Evolutionary conservation across 2,113 vertebrate genomes (phyloP), one percentile per base, ranked within the genome.

Genomic region (Raja brachyura): DNA sequence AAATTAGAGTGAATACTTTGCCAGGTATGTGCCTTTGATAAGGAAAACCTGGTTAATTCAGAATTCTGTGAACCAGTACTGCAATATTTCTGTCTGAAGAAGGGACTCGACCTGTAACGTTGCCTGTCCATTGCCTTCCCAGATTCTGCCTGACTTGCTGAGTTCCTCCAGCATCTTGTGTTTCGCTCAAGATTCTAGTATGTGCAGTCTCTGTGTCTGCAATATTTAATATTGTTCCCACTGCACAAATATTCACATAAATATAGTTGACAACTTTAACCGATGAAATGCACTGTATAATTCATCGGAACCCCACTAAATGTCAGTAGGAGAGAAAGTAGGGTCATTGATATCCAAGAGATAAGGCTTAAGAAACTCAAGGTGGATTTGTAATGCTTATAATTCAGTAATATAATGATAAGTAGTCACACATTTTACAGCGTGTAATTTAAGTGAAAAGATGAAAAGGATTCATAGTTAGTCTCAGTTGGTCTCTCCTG

Each of bases 301-400:
- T 85, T 61, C 54, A 86, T 85, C 11, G 3, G 54, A 25, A 61
- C 28, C 25, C 10, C 39, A 48, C 39, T 48, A 48, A 48, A 86
- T 59, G 81, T 59, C 56, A 86, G 56, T 4, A 25, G 25, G 74
- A 28, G 54, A 86, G 81, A 86, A 86, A 61, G 25, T 86, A 11
- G 25, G 20, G 56, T 54, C 56, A n/a, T 86, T 86, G 28, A 61
- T 86, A 61, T n/a, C 25, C 66, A 39, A 25, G 25, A 86, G 39
- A 48, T 48, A 48, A 48, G 39, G 39, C 39, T 48, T 48, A 48
- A 48, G 39, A 48, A 86, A n/a, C 56, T 61, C 81, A 86, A 61
- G 81, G 25, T 86, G 81, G 81, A 86, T 86, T 61, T 61, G 25
- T 86, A 61, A 61, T n/a, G 11, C 81, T 25, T 61, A 86, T n/a